Conservation (phyloP, 1,140 invertebrate species). For the Saxidomus purpurata region DNA sequence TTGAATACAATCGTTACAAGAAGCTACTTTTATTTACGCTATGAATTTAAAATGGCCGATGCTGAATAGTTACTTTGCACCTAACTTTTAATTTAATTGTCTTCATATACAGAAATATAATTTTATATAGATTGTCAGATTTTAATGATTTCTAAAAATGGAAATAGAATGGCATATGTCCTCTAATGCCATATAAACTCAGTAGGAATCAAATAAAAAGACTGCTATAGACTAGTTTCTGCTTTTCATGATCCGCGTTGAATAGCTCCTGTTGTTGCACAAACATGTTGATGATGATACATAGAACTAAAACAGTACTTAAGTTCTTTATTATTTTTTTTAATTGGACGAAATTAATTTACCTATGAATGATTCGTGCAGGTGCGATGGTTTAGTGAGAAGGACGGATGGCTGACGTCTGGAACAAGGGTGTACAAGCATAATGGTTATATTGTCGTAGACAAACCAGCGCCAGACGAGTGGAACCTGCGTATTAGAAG, state of each 20-base stretch:
- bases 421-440: constrained; percentile 11
- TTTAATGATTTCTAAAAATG: no score
- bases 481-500: neutral
- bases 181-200: no score
- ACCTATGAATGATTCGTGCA: neutral
- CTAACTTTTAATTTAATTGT: no score
- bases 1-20: no score
- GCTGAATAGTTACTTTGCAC: no score
- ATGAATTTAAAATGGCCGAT: no score
- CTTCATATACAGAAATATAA: no score
- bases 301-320: neutral
- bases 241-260: neutral
- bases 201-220: no score
- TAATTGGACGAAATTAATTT: neutral
- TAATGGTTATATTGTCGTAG: neutral
- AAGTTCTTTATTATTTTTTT: neutral
- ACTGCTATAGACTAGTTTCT: no score
- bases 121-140: no score
- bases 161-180: no score
- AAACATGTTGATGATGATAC: neutral
- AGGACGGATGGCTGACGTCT: neutral
- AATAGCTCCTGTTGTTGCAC: neutral
- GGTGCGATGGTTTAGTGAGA: constrained; percentile 10
- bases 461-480: constrained; percentile 5
- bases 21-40: no score